Base-by-base conservation (phyloP, 92 coral and sea anemone species). In the Ricordea florida region DNA sequence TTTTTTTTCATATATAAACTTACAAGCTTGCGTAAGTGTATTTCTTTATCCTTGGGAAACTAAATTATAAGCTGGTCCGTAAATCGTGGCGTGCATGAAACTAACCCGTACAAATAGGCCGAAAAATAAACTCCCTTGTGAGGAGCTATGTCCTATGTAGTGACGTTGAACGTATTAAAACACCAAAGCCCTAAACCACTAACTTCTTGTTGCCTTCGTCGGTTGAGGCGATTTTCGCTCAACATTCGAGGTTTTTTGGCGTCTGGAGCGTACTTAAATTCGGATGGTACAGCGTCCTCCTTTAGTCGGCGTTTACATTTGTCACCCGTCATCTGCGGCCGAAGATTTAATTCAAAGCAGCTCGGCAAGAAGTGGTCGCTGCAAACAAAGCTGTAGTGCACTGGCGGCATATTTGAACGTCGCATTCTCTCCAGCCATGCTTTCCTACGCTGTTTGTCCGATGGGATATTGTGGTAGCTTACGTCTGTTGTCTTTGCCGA, bases 331-430 rank as follows among this genome's bases (percentile, higher is more conserved):
- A 83, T 22, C 62, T 65, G 31, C 44, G 31, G 22, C 17, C 24
- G 52, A 5, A 83, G 56, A 57, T 75, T 47, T 6, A 47, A 32
- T 37, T 38, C 61, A 48, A 77, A 84, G 61, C 82, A 63, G 36
- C 44, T 45, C 5, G 58, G 77, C 23, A 38, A 73, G 60, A 85
- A 85, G 36, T 79, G 82, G n/a, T 63, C 78, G 35, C 73, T 85
- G 46, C 90, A 85, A 10, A 85, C 85, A 50, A 70, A 78, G 59
- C 81, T 65, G 65, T 78, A 50, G 5, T 71, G 30, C 6, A 85
- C 40, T 8, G 72, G 70, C 16, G 86, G 86, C 71, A 85, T 49
- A 47, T 85, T 78, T 7, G 29, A 59, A 16, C 78, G 50, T 41
- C 57, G 43, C 18, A 85, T 51, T 10, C 71, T 52, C 10, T 61